Conservation (phyloP, 2,113 vertebrate species). For the Platysternon megacephalum region DNA sequence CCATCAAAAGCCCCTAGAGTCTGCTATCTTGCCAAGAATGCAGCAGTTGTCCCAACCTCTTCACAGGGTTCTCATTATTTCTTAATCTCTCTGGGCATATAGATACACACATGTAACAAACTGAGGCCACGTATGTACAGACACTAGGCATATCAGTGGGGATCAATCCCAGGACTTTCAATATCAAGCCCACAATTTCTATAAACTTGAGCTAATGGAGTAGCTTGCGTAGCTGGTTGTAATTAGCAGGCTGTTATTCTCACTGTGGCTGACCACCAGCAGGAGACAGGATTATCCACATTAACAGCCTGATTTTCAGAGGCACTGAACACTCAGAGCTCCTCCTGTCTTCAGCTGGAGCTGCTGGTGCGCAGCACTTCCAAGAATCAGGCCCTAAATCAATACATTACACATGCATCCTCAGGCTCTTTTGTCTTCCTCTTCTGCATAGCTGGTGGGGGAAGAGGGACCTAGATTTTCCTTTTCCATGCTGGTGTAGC, state of each 20-base stretch:
- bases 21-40: neutral
- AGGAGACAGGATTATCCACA: neutral
- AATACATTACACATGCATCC: neutral
- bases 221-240: neutral
- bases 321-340: neutral
- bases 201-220: slow-evolving; percentile 59
- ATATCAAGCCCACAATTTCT: neutral
- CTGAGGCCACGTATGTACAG: neutral
- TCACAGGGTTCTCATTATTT: neutral
- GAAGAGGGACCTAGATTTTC: neutral
- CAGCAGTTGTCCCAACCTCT: neutral
- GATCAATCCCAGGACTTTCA: neutral
- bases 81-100: neutral
- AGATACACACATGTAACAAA: neutral
- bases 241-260: neutral
- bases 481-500: neutral
- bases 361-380: slow-evolving; percentile 2
- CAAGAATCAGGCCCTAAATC: neutral
- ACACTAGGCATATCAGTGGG: neutral
- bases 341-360: neutral
- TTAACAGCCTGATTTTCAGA: neutral
- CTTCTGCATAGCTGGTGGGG: neutral
- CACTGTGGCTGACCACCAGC: neutral
- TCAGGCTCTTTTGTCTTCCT: slow-evolving; percentile 3
- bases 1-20: neutral